phyloP scores from a whole-genome alignment of 2,113 vertebrate genomes.

The Tyto alba region DNA sequence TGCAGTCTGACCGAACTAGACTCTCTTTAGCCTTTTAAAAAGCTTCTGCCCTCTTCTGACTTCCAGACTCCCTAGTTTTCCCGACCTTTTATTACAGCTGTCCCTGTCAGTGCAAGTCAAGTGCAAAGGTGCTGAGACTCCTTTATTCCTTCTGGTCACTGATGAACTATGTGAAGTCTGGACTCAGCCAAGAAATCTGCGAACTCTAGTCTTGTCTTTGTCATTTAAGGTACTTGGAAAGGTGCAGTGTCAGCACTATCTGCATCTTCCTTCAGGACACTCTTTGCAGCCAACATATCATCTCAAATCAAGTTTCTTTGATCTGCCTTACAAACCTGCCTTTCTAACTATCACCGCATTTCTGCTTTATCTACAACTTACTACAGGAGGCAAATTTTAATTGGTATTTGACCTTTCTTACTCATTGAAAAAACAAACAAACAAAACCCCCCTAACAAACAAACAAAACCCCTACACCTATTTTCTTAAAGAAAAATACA shows the following conservation, averaged over 20 bases:
- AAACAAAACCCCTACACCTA: neutral
- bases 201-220: neutral
- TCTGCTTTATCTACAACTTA: neutral
- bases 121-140: neutral
- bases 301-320: neutral
- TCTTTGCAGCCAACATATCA: neutral
- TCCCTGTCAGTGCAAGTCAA: neutral
- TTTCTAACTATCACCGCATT: neutral
- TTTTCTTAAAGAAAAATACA: neutral
- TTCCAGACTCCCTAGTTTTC: neutral
- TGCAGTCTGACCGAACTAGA: neutral
- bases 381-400: neutral
- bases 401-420: neutral
- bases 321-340: neutral
- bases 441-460: neutral
- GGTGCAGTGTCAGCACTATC: neutral
- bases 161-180: neutral
- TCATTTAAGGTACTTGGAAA: neutral
- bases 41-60: neutral
- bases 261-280: neutral
- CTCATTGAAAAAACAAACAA: neutral
- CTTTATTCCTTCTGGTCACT: neutral
- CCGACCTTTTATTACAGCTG: neutral
- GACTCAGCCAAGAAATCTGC: neutral
- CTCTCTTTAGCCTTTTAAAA: neutral